Base-by-base conservation (phyloP, 2,797 vertebrate species). In the Chanos chanos region DNA sequence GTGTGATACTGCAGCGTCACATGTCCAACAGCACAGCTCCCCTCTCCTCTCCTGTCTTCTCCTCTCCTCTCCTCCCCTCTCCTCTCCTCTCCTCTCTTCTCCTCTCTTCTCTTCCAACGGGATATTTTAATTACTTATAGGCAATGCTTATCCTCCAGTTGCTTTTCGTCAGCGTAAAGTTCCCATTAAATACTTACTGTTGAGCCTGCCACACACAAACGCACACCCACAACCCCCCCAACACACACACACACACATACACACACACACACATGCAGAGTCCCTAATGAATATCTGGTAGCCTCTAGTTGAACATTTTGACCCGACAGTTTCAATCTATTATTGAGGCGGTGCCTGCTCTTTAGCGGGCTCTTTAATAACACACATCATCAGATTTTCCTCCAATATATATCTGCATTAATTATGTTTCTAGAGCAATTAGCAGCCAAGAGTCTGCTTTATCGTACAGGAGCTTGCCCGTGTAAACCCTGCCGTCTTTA, bases 151-250 rank as follows among this genome's bases (percentile, higher is more conserved):
- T 45, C 15, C 16, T 4, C 45, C 8, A 7, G 37, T 40, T 13
- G 16, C 37, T 3, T 4, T 22, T 74, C 68, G 74, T 71, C 72
- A 66, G 61, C 77, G 81, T 74, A 73, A 77, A 72, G 61, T 59
- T 81, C 68, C 76, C 75, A 75, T 85, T 80, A 77, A 64, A 66
- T 68, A 69, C 79, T 79, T 76, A 79, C 81, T n/a, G n/a, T n/a
- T n/a, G n/a, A n/a, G n/a, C n/a, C n/a, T n/a, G n/a, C n/a, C n/a
- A n/a, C n/a, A n/a, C n/a, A n/a, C n/a, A n/a, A n/a, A n/a, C n/a
- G n/a, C n/a, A n/a, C n/a, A n/a, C n/a, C n/a, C n/a, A n/a, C n/a
- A 6, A n/a, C n/a, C n/a, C n/a, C n/a, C n/a, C n/a, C n/a, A n/a
- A n/a, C 39, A 41, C 2, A 16, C 7, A 41, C 13, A 16, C 7